A percentile compares a stretch with the other conserved stretches of the same genome.
phyloP scores from a whole-genome alignment of 2,888 invertebrate genomes.

The Formica aserva region DNA sequence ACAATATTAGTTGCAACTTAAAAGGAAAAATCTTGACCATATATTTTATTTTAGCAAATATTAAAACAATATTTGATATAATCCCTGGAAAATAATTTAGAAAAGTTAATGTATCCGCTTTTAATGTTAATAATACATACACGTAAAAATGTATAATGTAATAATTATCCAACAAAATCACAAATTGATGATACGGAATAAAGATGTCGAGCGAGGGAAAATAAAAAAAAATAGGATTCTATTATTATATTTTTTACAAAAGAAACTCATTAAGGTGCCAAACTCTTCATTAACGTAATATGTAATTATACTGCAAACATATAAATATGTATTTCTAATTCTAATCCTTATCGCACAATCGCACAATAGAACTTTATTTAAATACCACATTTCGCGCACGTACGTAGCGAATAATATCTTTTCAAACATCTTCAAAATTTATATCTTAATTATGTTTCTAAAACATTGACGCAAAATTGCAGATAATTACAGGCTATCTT shows the following conservation, averaged over 20 bases:
- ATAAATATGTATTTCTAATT: slow-evolving; percentile 39
- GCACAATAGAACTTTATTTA: neutral
- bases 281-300: slow-evolving; percentile 16
- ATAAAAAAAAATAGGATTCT: neutral
- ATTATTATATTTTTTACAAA: slow-evolving; percentile 16
- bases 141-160: neutral
- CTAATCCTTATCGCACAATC: slow-evolving; percentile 40
- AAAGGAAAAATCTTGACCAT: neutral
- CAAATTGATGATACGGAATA: slow-evolving; percentile 5
- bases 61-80: neutral
- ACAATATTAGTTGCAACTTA: neutral
- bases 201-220: neutral
- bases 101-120: neutral
- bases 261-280: slow-evolving; percentile 13
- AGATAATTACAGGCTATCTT: slow-evolving; percentile 33
- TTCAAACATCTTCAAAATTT: slow-evolving; percentile 39
- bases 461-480: slow-evolving; percentile 42
- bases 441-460: slow-evolving; percentile 45
- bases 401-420: slow-evolving; percentile 27
- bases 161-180: neutral
- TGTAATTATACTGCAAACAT: slow-evolving; percentile 27
- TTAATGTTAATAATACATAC: neutral
- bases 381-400: slow-evolving; percentile 16
- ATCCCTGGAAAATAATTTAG: neutral
- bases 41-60: neutral